Evolutionary conservation across 1,140 invertebrate genomes (phyloP).

Genomic region (Gryllus bimaculatus): DNA sequence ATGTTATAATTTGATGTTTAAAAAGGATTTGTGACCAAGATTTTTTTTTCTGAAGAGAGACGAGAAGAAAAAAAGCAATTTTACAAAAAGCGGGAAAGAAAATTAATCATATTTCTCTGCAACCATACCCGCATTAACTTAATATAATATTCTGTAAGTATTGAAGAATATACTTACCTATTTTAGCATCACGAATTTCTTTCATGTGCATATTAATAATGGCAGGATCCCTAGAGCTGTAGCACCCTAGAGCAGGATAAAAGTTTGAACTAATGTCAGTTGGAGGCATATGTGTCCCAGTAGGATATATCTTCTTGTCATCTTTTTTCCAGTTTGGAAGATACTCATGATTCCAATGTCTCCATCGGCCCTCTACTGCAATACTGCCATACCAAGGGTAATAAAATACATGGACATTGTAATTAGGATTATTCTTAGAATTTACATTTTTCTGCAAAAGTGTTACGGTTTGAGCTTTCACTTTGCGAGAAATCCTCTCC

Average conservation of each 20-base stretch:
- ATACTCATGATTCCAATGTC: conserved; percentile 41
- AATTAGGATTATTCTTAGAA: conserved; percentile 30
- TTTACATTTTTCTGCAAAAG: conserved; percentile 13
- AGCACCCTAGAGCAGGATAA: conserved; percentile 40
- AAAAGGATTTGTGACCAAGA: no score
- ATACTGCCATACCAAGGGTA: conserved; percentile 41
- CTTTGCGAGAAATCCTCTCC: conserved; percentile 23
- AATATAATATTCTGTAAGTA: no score
- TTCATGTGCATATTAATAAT: conserved; percentile 39
- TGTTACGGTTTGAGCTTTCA: conserved; percentile 19
- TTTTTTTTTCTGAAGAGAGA: no score
- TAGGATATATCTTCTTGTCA: conserved; percentile 35
- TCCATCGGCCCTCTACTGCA: conserved; percentile 35
- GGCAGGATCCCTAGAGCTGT: conserved; percentile 39
- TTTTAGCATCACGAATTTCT: conserved; percentile 35
- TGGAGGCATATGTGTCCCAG: conserved; percentile 36
- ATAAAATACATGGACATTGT: conserved; percentile 42
- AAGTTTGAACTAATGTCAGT: conserved; percentile 39
- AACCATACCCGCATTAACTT: no score
- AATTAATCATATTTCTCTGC: no score
- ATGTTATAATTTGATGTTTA: no score
- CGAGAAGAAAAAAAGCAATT: no score
- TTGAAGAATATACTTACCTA: conserved; percentile 27
- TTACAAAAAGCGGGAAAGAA: no score
- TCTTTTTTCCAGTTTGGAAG: conserved; percentile 39